These are phyloP conservation scores for Zygothrica quintamaculata DNA, from an alignment of 2,888 invertebrate genomes.

Conservation along the genomic window DNA sequence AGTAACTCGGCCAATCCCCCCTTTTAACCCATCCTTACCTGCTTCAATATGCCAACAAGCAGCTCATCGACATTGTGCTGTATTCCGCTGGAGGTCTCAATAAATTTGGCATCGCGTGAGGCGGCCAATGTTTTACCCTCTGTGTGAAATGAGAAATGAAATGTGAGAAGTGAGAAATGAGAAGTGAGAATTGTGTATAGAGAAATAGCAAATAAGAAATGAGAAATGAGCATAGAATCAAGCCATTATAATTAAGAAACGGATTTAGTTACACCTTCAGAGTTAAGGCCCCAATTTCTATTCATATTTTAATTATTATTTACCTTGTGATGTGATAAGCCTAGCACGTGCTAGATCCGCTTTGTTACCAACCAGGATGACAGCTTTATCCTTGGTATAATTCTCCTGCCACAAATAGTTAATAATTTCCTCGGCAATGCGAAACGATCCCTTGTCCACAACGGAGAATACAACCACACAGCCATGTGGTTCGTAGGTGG, in stretches of 20 bases:
- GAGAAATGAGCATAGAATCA: constrained; percentile 57
- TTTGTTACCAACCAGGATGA: constrained; percentile 97
- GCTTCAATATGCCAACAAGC: constrained; percentile 95
- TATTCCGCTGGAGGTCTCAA: constrained; percentile 97
- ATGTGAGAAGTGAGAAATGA: constrained; percentile 13
- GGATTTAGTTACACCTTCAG: constrained; percentile 1
- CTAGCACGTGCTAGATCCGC: constrained; percentile 95
- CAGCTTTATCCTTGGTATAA: constrained; percentile 92
- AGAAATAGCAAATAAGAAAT: constrained; percentile 5
- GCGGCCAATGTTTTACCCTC: constrained; percentile 96
- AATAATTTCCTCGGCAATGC: constrained; percentile 92
- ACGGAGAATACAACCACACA: constrained; percentile 96
- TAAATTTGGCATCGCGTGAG: constrained; percentile 95
- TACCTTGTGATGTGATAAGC: constrained; percentile 93
- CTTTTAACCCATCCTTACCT: constrained; percentile 84
- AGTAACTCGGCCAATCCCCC: background rate
- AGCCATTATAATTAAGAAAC: constrained; percentile 69
- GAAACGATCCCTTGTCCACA: constrained; percentile 92
- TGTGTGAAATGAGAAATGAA: constrained; percentile 83
- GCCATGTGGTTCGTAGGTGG: constrained; percentile 96
- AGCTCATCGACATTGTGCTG: constrained; percentile 98
- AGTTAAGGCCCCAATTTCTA: too few species aligned
- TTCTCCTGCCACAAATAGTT: constrained; percentile 94
- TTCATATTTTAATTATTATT: constrained; percentile 49
- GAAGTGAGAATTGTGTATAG: background rate